Evolutionary conservation across 2,888 invertebrate species (phyloP).

Genomic region (Drosophila aldrichi): DNA sequence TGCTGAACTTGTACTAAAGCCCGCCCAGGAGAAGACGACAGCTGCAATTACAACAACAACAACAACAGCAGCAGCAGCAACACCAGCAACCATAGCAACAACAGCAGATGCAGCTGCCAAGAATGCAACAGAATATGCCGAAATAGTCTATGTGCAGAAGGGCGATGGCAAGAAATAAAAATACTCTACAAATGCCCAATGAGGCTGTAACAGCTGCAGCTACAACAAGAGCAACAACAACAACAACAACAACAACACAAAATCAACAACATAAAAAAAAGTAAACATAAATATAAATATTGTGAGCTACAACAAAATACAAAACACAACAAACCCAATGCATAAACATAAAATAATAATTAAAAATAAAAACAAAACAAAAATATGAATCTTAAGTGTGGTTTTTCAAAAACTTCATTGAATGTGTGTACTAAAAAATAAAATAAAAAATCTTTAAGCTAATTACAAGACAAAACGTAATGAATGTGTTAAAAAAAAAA

Average conservation of each 20-base stretch:
- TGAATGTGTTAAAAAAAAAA: conserved; percentile 52
- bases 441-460: conserved; percentile 60
- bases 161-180: conserved; percentile 68
- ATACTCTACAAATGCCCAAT: conserved; percentile 40
- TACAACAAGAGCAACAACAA: conserved; percentile 2
- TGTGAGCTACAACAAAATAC: conserved; percentile 43
- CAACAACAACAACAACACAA: conserved; percentile 18
- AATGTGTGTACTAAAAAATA: conserved; percentile 69
- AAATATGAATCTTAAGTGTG: conserved; percentile 59
- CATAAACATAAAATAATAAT: conserved; percentile 53
- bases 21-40: conserved; percentile 80
- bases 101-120: conserved; percentile 83
- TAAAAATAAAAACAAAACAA: conserved; percentile 26
- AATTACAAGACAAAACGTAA: conserved; percentile 36
- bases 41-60: conserved; percentile 66
- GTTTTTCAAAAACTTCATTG: conserved; percentile 75
- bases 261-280: conserved; percentile 18
- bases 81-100: conserved; percentile 67
- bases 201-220: conserved; percentile 53
- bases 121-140: conserved; percentile 92
- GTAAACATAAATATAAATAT: conserved; percentile 29
- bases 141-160: conserved; percentile 89
- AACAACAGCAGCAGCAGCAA: conserved; percentile 73
- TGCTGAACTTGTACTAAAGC: conserved; percentile 89
- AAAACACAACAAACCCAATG: conserved; percentile 63